Evolutionary conservation across 2,888 invertebrate genomes (phyloP).

Genomic region (Perizoma affinitatum): DNA sequence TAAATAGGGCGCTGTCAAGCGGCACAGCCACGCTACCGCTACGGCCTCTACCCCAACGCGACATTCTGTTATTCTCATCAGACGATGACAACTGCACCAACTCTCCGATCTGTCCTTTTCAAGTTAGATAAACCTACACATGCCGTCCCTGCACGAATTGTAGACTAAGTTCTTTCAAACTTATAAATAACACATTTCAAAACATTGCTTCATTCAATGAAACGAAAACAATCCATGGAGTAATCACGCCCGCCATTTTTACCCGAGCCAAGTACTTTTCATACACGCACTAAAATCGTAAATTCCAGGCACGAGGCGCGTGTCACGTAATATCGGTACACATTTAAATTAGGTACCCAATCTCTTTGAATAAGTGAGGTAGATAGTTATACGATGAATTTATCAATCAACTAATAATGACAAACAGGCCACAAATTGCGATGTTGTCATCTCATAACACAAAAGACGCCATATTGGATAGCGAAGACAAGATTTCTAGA

Average conservation of each 20-base stretch:
- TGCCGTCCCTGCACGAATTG: conserved; percentile 52
- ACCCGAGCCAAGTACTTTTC: conserved; percentile 75
- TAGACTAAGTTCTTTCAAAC: conserved; percentile 42
- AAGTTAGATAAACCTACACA: conserved; percentile 67
- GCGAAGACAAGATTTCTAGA: conserved; percentile 32
- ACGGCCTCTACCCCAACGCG: conserved; percentile 86
- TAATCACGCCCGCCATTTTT: conserved; percentile 85
- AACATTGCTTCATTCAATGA: conserved; percentile 63
- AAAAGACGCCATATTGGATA: conserved; percentile 81
- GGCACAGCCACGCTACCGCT: conserved; percentile 86
- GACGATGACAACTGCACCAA: conserved; percentile 74
- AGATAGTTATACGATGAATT: conserved; percentile 62
- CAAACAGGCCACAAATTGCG: conserved; percentile 80
- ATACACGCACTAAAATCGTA: conserved; percentile 60
- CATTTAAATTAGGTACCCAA: conserved; percentile 53
- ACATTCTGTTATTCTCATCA: conserved; percentile 84
- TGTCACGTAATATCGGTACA: conserved; percentile 53
- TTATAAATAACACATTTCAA: conserved; percentile 49
- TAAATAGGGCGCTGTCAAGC: conserved; percentile 85
- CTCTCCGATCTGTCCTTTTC: conserved; percentile 60
- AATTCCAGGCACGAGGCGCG: conserved; percentile 44
- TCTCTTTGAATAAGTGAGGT: conserved; percentile 74
- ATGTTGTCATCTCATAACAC: conserved; percentile 85
- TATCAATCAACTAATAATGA: conserved; percentile 59
- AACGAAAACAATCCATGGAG: conserved; percentile 79